These are phyloP conservation scores for human DNA, from an alignment of 2,113 vertebrate genomes.

Conservation along the genomic window DNA sequence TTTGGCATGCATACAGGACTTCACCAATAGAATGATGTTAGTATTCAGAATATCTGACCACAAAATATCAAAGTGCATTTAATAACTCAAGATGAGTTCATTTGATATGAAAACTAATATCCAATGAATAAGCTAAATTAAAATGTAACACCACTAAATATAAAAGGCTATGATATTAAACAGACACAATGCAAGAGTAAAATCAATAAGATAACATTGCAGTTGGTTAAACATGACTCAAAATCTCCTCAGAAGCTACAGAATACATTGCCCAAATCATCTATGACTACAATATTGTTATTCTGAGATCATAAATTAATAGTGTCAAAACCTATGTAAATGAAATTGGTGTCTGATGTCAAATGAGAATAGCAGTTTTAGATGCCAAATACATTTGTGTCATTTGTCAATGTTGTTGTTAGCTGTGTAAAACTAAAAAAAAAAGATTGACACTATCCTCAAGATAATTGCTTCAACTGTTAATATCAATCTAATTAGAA, in stretches of 20 bases:
- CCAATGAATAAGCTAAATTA: not conserved
- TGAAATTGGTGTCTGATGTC: conserved; percentile 16
- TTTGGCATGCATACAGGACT: not conserved
- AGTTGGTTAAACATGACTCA: not conserved
- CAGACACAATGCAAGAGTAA: not conserved
- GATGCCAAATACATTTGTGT: not conserved
- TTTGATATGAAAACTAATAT: not conserved
- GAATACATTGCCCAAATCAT: not conserved
- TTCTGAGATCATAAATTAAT: conserved; percentile 46
- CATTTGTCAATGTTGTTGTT: conserved; percentile 44
- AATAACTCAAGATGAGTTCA: not conserved
- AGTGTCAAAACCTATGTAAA: conserved; percentile 56
- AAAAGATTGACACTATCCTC: conserved; percentile 1
- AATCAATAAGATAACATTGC: not conserved
- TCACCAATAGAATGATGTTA: not conserved
- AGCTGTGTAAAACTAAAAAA: not conserved
- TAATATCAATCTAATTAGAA: conserved; percentile 59
- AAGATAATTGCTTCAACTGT: conserved; percentile 46
- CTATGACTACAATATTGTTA: not conserved
- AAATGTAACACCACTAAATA: not conserved
- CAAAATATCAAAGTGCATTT: not conserved
- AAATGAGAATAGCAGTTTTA: not conserved
- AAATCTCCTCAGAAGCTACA: not conserved
- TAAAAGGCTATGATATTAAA: conserved; percentile 14
- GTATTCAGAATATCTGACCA: not conserved